These are phyloP conservation scores for Gnathonemus echidnorhynchus DNA, from an alignment of 2,113 vertebrate species.

Conservation along the genomic window DNA sequence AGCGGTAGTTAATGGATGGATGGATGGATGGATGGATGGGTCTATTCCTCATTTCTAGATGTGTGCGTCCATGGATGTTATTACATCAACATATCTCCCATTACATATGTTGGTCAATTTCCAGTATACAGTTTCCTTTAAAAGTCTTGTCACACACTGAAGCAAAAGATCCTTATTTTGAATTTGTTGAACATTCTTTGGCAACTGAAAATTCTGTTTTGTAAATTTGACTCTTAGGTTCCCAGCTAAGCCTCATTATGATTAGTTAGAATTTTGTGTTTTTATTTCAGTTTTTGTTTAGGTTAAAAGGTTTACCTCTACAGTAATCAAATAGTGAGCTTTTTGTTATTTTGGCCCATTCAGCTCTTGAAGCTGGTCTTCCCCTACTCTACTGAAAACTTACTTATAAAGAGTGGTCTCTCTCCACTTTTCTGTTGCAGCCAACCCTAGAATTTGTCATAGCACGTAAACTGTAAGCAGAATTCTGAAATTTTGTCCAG, in stretches of 20 bases:
- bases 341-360: too few species aligned
- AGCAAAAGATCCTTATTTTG: background rate
- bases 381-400: background rate
- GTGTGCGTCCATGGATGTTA: too few species aligned
- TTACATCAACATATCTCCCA: background rate
- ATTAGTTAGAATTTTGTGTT: background rate
- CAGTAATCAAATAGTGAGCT: too few species aligned
- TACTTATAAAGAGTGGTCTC: background rate
- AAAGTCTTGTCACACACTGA: background rate
- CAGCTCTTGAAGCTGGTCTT: too few species aligned
- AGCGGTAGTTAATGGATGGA: too few species aligned
- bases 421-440: background rate
- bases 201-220: background rate
- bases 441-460: background rate
- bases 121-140: background rate
- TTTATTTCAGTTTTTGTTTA: background rate
- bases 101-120: background rate
- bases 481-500: conserved; percentile 33
- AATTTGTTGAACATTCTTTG: background rate
- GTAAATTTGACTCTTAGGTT: background rate
- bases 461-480: conserved; percentile 39
- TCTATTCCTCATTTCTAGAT: background rate
- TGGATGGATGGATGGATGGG: too few species aligned
- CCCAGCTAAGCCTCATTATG: background rate
- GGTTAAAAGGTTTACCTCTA: too few species aligned